Evolutionary conservation across 2,113 vertebrate species (phyloP).

Genomic region (Clarias macrocephalus): DNA sequence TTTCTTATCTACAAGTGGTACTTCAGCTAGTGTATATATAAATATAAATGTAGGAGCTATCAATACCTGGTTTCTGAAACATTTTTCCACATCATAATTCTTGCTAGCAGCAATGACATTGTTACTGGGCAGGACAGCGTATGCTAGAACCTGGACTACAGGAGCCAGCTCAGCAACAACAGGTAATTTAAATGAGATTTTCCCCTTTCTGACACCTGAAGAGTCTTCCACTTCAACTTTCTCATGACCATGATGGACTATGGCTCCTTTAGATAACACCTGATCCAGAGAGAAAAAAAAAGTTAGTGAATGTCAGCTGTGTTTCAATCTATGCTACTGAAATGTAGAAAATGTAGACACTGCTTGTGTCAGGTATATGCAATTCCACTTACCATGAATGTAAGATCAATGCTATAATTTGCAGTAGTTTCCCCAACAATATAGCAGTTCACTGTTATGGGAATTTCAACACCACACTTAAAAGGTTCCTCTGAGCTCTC

Average conservation of each 20-base stretch:
- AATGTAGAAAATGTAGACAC: not conserved
- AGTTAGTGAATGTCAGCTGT: not conserved
- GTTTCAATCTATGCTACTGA: not conserved
- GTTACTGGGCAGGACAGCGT: constrained; percentile 75
- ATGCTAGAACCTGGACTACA: constrained; percentile 69
- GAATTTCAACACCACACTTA: constrained; percentile 50
- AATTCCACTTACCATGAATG: constrained; percentile 65
- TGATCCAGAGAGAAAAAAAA: constrained; percentile 51
- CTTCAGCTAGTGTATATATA: not conserved
- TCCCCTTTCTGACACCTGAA: constrained; percentile 63
- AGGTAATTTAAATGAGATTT: constrained; percentile 69
- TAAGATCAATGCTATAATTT: constrained; percentile 50
- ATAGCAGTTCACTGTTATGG: constrained; percentile 59
- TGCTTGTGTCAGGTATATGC: not conserved
- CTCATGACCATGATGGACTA: constrained; percentile 66
- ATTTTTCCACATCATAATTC: constrained; percentile 71
- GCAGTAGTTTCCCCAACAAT: constrained; percentile 60
- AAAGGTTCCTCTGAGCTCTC: constrained; percentile 48
- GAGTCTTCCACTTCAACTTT: constrained; percentile 58
- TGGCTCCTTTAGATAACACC: constrained; percentile 74
- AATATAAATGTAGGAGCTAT: not conserved
- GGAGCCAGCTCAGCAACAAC: constrained; percentile 70
- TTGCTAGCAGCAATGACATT: constrained; percentile 75
- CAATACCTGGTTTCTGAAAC: constrained; percentile 82
- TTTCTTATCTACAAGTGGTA: not conserved